These are phyloP conservation scores for Steromphala cineraria DNA, from an alignment of 2,888 invertebrate genomes.

Conservation along the genomic window DNA sequence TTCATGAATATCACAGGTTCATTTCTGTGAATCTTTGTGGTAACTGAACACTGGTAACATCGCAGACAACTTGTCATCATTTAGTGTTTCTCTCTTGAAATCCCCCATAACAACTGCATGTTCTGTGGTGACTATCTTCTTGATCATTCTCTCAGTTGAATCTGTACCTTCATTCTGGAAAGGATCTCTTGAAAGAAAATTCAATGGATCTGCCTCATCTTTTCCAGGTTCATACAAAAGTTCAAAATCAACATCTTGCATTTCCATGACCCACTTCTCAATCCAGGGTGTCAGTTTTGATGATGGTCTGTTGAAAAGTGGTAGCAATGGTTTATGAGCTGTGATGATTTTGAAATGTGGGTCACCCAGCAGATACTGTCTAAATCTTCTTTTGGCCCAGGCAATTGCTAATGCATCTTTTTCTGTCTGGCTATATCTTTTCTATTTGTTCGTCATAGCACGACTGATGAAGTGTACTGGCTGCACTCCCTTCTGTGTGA, in stretches of 20 bases:
- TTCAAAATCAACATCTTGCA: constrained; percentile 27
- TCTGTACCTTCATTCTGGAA: constrained; percentile 22
- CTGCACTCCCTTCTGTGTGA: too few relatives aligned
- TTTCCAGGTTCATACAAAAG: constrained; percentile 17
- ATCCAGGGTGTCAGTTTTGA: constrained; percentile 20
- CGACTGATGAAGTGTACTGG: too few relatives aligned
- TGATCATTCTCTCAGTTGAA: constrained; percentile 21
- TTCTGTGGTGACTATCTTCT: background rate
- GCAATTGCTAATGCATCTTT: too few relatives aligned
- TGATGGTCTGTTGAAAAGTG: background rate
- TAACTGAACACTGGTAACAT: background rate
- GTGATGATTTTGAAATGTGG: too few relatives aligned
- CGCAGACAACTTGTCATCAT: constrained; percentile 1
- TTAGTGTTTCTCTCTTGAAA: constrained; percentile 23
- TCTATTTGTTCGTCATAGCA: too few relatives aligned
- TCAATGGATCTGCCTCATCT: background rate
- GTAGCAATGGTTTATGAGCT: constrained; percentile 14
- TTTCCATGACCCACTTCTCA: constrained; percentile 31
- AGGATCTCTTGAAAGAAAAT: constrained; percentile 19
- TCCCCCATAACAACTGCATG: constrained; percentile 20
- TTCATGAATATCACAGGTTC: too few relatives aligned
- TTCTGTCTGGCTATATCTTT: too few relatives aligned
- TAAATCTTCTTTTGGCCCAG: too few relatives aligned
- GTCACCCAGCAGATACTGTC: too few relatives aligned
- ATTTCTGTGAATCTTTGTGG: background rate